Base-by-base conservation (phyloP, 2,888 invertebrate genomes). In the Zaprionus bogoriensis region DNA sequence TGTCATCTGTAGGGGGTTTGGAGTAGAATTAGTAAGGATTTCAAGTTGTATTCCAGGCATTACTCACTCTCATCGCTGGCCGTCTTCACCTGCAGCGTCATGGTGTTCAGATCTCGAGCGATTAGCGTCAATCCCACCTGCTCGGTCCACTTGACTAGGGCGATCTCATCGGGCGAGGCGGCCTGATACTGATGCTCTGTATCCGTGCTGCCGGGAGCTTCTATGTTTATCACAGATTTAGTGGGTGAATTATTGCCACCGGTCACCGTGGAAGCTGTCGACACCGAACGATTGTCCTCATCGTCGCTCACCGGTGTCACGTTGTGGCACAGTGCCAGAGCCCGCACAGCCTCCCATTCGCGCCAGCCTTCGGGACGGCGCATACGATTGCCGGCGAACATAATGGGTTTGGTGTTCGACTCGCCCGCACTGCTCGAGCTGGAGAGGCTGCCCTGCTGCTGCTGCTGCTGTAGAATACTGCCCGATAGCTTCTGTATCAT, bases 261-360 rank as follows among this genome's bases (percentile, higher is more conserved):
- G 61, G 89, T 84, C 27, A 87, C 86, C n/a, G 89, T 89, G 12
- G 89, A 89, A 0, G 89, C 80, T 5, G 89, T 89, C 3, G 89
- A 89, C 32, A 88, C 88, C 1, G 89, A 89, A 39, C 83, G 79
- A 45, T 87, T 86, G 27, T 90, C 90, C 68, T 91, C 91, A 14
- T 92, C 92, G 77, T 99, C 99, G 87, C 96, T 97, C 2, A 98
- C 97, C 0, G 99, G 99, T 0, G 99, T 99, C 7, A 99, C 99
- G 91, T 99, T 99, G 90, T 99, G 99, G 90, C 99, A 99, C 30
- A 99, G 92, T 0, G 99, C 98, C 48, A 99, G 92, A 0, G 99
- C 99, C 81, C 97, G 95, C 23, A 99, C 97, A 0, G 97, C 96
- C 87, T 97, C 96, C 92, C 95, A 95, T 63, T 98, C 95, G 52